Evolutionary conservation across 2,888 invertebrate species (phyloP), one percentile per base, ranked within the genome.

Genomic region (Pegoplata infirma): DNA sequence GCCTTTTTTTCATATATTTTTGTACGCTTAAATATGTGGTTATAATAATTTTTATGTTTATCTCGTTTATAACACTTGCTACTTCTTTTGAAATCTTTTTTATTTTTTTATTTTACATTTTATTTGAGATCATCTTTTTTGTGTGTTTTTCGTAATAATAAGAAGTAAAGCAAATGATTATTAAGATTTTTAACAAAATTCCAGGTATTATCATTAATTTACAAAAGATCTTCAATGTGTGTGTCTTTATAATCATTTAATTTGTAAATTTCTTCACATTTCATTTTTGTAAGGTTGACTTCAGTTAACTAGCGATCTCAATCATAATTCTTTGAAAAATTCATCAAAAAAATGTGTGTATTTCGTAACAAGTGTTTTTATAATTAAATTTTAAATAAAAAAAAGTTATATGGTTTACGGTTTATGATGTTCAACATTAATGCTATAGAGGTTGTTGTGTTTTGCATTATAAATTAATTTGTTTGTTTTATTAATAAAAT

Each of bases 241-340:
- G 40, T 63, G 32, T 56, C 61, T 69, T 53, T 51, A 55, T 67
- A 59, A 59, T 67, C 2, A 17, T 58, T 44, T 21, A 61, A 44
- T 17, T 72, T 63, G 7, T 63, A 55, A 68, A 59, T 58, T 73
- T 76, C 64, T 61, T 64, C 55, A 73, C 69, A 76, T 80, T 84
- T 83, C 82, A 82, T 84, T 84, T 81, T 82, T 82, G 83, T 80
- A n/a, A n/a, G n/a, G 81, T 72, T 68, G 23, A n/a, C 56, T 66
- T n/a, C n/a, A n/a, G n/a, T n/a, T 32, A 66, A 74, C 46, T 59
- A 68, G 75, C 81, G 86, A 86, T 86, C 84, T 86, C 86, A 86
- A 86, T 86, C 86, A 83, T 83, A 83, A 82, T 86, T 86, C 86
- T 77, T 8, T 76, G 80, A 84, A 86, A 78, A 74, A 83, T 82